Evolutionary conservation across 1,140 invertebrate genomes (phyloP).

Genomic region (Aphaenogaster rudis): DNA sequence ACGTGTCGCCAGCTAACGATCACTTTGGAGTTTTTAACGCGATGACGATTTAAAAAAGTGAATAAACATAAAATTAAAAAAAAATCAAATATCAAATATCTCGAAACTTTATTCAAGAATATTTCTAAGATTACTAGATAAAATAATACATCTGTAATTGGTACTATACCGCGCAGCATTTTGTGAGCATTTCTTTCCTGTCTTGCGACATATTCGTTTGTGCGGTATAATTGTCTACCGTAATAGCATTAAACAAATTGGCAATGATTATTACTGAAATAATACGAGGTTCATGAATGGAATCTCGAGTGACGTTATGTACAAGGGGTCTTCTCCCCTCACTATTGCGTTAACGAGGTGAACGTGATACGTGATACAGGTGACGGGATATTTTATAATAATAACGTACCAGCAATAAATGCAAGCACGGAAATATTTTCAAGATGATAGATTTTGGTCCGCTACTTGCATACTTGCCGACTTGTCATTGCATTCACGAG

Average conservation of each 20-base stretch:
- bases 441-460: neutral
- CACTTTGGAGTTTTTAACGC: neutral
- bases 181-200: neutral
- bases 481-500: conserved; percentile 18
- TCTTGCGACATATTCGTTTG: conserved; percentile 22
- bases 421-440: neutral
- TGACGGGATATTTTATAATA: neutral
- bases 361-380: neutral
- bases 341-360: neutral
- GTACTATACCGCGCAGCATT: neutral
- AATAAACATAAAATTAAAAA: neutral
- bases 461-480: neutral
- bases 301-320: neutral
- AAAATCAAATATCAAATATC: neutral
- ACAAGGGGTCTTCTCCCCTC: neutral
- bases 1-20: neutral
- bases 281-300: neutral
- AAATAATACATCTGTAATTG: neutral
- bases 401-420: neutral
- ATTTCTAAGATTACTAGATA: neutral
- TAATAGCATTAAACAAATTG: conserved; percentile 6
- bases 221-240: neutral
- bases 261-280: neutral
- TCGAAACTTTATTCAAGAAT: neutral
- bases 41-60: neutral